Percentiles rank a stretch among this genome's conserved stretches.
These are phyloP conservation scores for Drosophila arizonae DNA, from an alignment of 1,140 invertebrate genomes.

Conservation along the genomic window DNA sequence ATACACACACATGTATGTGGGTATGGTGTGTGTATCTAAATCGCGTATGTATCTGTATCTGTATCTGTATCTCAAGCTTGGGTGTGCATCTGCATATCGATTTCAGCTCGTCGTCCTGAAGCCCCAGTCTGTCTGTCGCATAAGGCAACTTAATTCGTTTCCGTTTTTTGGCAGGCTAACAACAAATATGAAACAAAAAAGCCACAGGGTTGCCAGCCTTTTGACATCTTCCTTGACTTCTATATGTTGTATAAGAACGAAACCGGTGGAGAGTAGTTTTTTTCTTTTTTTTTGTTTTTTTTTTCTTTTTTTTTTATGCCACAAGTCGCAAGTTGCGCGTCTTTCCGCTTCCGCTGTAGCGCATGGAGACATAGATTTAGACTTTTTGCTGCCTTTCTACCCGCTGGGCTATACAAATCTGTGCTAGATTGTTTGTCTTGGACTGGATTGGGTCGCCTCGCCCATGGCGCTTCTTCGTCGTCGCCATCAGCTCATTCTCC, in stretches of 20 bases:
- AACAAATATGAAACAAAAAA: constrained; percentile 1
- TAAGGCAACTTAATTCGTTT: constrained; percentile 75
- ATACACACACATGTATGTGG: too few species aligned
- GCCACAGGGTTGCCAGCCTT: constrained; percentile 62
- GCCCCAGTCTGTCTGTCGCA: constrained; percentile 46
- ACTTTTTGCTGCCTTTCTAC: neutral
- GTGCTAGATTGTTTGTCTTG: constrained; percentile 63
- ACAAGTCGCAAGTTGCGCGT: constrained; percentile 68
- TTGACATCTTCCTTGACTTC: constrained; percentile 73
- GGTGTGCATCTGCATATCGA: constrained; percentile 54
- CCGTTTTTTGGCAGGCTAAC: constrained; percentile 43
- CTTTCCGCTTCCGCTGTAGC: constrained; percentile 69
- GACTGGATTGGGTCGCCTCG: constrained; percentile 32
- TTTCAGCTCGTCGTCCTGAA: constrained; percentile 60
- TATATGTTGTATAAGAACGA: too few species aligned
- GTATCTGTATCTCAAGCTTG: neutral
- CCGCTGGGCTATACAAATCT: constrained; percentile 64
- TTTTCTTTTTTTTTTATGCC: constrained; percentile 62
- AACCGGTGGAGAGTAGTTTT: too few species aligned
- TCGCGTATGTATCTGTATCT: neutral
- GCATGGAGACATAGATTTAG: constrained; percentile 5
- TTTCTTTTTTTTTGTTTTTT: constrained; percentile 44
- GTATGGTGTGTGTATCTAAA: constrained; percentile 16
- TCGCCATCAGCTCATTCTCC: constrained; percentile 15
- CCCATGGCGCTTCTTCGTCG: constrained; percentile 14